A percentile compares a stretch with the other conserved stretches of the same genome.
Evolutionary conservation across 1,140 invertebrate genomes (phyloP).

Genomic region (Delia radicum): DNA sequence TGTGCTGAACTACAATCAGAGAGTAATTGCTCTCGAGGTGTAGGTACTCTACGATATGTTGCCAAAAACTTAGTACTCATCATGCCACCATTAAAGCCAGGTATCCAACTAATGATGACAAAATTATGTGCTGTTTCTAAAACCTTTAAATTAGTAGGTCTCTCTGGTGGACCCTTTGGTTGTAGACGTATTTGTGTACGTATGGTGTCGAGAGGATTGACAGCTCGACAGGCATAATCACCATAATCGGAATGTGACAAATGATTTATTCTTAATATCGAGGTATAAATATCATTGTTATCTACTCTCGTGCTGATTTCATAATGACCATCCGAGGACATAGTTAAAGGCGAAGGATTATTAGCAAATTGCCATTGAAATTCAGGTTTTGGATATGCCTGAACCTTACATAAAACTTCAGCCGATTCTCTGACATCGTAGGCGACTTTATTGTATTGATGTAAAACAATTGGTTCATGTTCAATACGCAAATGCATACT

Average conservation of each 20-base stretch:
- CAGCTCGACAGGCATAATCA: conserved; percentile 82
- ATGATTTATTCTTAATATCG: conserved; percentile 73
- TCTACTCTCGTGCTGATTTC: conserved; percentile 77
- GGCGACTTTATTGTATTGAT: conserved; percentile 85
- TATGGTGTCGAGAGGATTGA: conserved; percentile 74
- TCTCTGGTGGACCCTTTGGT: conserved; percentile 80
- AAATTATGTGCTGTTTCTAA: conserved; percentile 72
- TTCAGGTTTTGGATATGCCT: conserved; percentile 87
- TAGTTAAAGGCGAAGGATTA: conserved; percentile 69
- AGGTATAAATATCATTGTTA: conserved; percentile 82
- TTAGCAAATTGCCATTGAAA: conserved; percentile 86
- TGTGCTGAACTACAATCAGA: conserved; percentile 62
- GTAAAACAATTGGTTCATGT: conserved; percentile 82
- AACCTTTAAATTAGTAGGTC: conserved; percentile 69
- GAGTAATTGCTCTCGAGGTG: conserved; percentile 62
- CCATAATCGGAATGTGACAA: conserved; percentile 81
- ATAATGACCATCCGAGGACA: conserved; percentile 79
- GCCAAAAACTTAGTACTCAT: conserved; percentile 82
- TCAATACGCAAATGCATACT: conserved; percentile 88
- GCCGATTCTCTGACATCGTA: conserved; percentile 81
- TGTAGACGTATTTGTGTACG: conserved; percentile 77
- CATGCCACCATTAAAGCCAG: conserved; percentile 86
- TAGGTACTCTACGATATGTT: conserved; percentile 66
- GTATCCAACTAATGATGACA: conserved; percentile 77
- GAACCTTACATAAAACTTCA: conserved; percentile 82